A percentile compares a stretch with the other conserved stretches of the same genome.
phyloP scores from a whole-genome alignment of 2,888 invertebrate species.

The Cantharis flavilabris region DNA sequence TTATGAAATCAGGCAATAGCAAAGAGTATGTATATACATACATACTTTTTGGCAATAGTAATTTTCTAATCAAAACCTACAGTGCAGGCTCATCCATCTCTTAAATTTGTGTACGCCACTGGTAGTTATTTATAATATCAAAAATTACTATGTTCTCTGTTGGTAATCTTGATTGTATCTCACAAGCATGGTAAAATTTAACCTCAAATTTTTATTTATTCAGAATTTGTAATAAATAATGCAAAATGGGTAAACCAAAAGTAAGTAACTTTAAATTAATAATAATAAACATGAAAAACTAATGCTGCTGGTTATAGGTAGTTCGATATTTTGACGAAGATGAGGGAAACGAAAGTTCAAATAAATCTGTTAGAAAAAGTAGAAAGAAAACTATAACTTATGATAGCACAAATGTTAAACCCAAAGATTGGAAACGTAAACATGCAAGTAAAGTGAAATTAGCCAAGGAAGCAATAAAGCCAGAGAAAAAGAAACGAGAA shows the following conservation, averaged over 20 bases:
- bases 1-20: no score
- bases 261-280: background rate
- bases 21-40: no score
- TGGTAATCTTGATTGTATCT: background rate
- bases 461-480: conserved; percentile 40
- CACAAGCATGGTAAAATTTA: background rate
- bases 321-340: background rate
- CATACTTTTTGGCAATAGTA: no score
- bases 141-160: background rate
- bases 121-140: background rate
- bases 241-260: background rate
- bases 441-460: conserved; percentile 37
- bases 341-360: background rate
- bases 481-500: conserved; percentile 56
- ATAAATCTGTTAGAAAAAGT: background rate
- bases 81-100: no score
- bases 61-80: no score
- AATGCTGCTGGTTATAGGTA: background rate
- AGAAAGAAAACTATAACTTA: conserved; percentile 14
- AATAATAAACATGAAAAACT: background rate
- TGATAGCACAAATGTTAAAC: conserved; percentile 35
- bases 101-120: background rate
- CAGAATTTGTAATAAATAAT: background rate
- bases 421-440: conserved; percentile 51
- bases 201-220: background rate